These are phyloP conservation scores for Lathronympha strigana DNA, from an alignment of 2,888 invertebrate genomes.

Conservation along the genomic window DNA sequence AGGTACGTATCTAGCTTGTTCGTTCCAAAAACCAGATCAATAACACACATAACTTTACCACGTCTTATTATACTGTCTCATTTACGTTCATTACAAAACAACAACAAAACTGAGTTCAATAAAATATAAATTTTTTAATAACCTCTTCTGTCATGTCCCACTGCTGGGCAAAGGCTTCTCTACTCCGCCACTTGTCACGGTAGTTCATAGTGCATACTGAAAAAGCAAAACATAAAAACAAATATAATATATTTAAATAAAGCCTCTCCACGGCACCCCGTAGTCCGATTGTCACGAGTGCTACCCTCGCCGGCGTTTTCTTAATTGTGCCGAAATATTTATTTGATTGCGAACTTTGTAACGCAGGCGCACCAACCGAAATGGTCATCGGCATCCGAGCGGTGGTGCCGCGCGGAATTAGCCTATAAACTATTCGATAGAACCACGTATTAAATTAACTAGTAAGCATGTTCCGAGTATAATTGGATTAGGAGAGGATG, in stretches of 20 bases:
- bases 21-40: no score
- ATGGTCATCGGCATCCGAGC: slow-evolving; percentile 81
- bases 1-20: no score
- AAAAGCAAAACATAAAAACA: not conserved
- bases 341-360: slow-evolving; percentile 82
- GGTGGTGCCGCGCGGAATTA: slow-evolving; percentile 62
- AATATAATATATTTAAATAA: slow-evolving; percentile 46
- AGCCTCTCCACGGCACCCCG: slow-evolving; percentile 62
- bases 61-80: no score
- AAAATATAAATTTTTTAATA: no score
- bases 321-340: slow-evolving; percentile 85
- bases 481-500: slow-evolving; percentile 17
- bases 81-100: no score
- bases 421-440: slow-evolving; percentile 56
- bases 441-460: slow-evolving; percentile 29
- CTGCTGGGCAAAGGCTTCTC: no score
- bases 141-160: no score
- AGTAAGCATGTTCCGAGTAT: slow-evolving; percentile 25
- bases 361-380: slow-evolving; percentile 78
- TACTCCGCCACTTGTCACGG: not conserved
- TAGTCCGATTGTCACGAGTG: slow-evolving; percentile 79
- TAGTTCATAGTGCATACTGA: not conserved
- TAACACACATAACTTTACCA: no score
- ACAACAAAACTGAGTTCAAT: no score
- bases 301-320: slow-evolving; percentile 82